A percentile compares a stretch with the other conserved stretches of the same genome.
These are phyloP conservation scores for Gymnogyps californianus DNA, from an alignment of 2,113 vertebrate species.

Conservation along the genomic window DNA sequence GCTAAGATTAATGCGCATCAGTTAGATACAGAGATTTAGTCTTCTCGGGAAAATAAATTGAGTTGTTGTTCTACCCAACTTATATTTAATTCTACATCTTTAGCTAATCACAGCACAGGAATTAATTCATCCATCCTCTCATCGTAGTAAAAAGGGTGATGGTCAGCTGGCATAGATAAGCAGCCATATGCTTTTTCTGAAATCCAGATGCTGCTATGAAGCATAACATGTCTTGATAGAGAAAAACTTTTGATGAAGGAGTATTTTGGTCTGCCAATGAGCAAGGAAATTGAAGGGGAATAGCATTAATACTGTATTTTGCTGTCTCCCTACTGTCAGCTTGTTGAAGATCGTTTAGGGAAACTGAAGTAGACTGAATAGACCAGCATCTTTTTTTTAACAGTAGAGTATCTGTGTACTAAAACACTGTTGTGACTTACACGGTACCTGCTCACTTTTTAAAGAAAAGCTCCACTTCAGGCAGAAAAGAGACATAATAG, in stretches of 20 bases:
- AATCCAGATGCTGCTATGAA: not conserved
- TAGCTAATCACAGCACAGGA: not conserved
- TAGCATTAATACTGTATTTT: not conserved
- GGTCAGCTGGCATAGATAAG: not conserved
- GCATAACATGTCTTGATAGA: not conserved
- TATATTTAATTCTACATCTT: not conserved
- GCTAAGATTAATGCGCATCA: fast-evolving
- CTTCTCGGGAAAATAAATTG: not conserved
- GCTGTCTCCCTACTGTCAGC: not conserved
- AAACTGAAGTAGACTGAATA: not conserved
- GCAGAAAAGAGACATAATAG: not conserved
- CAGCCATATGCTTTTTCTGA: not conserved
- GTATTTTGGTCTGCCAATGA: not conserved
- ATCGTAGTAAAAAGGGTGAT: not conserved
- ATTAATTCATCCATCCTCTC: not conserved
- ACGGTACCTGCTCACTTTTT: not conserved
- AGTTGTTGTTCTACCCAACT: not conserved
- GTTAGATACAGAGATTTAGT: not conserved
- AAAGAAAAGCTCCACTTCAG: not conserved
- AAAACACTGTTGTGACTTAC: not conserved
- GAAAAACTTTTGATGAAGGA: not conserved
- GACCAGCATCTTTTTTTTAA: not conserved
- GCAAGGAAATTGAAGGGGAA: not conserved
- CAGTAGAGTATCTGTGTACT: not conserved
- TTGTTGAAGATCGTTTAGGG: not conserved